Conservation (phyloP, 2,113 vertebrate genomes). For the Trematocara stigmaticum region DNA sequence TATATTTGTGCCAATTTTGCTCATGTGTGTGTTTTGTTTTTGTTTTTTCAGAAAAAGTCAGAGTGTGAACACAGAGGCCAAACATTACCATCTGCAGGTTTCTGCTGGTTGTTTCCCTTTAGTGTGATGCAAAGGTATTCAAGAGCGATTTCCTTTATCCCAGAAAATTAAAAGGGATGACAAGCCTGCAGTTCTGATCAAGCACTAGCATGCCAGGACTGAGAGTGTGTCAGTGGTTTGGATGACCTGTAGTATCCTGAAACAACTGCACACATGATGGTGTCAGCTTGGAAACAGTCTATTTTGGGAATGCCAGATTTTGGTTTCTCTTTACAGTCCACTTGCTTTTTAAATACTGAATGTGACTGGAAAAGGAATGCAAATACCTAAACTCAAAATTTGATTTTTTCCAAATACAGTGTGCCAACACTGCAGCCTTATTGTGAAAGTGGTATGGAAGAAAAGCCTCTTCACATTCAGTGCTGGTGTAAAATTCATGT, state of each 20-base stretch:
- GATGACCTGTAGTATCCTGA: neutral
- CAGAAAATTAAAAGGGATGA: neutral
- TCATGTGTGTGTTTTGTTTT: neutral
- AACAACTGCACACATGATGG: neutral
- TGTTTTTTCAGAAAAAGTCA: neutral
- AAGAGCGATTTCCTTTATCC: neutral
- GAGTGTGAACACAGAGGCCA: neutral
- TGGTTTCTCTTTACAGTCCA: neutral
- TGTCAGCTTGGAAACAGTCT: neutral
- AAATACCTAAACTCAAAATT: neutral
- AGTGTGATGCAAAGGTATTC: neutral
- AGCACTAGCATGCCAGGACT: neutral
- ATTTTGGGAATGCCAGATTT: rapidly evolving
- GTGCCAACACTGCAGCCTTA: neutral
- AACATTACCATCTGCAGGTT: neutral
- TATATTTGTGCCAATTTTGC: neutral
- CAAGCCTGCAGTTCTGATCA: neutral
- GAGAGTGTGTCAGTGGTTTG: neutral
- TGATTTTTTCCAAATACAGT: neutral
- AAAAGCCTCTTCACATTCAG: neutral
- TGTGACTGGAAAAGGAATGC: neutral
- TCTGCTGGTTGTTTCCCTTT: neutral
- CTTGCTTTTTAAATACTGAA: neutral
- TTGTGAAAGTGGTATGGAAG: neutral
- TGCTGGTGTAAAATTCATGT: neutral